A percentile compares a stretch with the other conserved stretches of the same genome.
Evolutionary conservation across 2,797 vertebrate species (phyloP).

Genomic region (Myripristis jacobus): DNA sequence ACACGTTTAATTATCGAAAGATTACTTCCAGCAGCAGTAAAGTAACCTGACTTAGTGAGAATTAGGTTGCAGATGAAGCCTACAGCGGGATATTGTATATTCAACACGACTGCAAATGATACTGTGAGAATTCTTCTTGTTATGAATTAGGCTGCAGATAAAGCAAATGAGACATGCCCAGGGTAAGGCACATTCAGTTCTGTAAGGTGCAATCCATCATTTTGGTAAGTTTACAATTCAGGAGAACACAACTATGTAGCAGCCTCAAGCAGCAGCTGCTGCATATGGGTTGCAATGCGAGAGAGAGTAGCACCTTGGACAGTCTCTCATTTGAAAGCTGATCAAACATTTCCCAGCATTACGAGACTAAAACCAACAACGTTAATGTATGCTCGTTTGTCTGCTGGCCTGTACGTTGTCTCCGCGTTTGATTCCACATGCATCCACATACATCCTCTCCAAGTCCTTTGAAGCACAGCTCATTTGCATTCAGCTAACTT

Average conservation of each 20-base stretch:
- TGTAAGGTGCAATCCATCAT: background rate
- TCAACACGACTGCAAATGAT: slow-evolving; percentile 29
- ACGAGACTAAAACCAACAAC: slow-evolving; percentile 8
- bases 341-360: slow-evolving; percentile 23
- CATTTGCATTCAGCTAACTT: slow-evolving; percentile 58
- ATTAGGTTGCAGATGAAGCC: slow-evolving; percentile 48
- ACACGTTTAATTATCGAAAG: slow-evolving; percentile 40
- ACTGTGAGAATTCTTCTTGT: slow-evolving; percentile 27
- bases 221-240: slow-evolving; percentile 5
- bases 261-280: background rate
- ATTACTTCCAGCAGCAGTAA: slow-evolving; percentile 32
- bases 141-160: slow-evolving; percentile 28
- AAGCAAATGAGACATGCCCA: slow-evolving; percentile 14
- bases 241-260: background rate
- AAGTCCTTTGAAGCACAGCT: slow-evolving; percentile 49
- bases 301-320: background rate
- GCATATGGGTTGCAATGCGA: background rate
- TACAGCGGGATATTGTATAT: slow-evolving; percentile 13
- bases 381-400: slow-evolving; percentile 19
- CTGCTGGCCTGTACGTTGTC: slow-evolving; percentile 10
- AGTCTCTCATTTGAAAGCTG: slow-evolving; percentile 7
- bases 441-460: slow-evolving; percentile 22
- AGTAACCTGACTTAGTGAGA: slow-evolving; percentile 38
- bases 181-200: background rate
- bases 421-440: slow-evolving; percentile 29